Base-by-base conservation (phyloP, 1,140 invertebrate species). In the Oedothorax gibbosus region DNA sequence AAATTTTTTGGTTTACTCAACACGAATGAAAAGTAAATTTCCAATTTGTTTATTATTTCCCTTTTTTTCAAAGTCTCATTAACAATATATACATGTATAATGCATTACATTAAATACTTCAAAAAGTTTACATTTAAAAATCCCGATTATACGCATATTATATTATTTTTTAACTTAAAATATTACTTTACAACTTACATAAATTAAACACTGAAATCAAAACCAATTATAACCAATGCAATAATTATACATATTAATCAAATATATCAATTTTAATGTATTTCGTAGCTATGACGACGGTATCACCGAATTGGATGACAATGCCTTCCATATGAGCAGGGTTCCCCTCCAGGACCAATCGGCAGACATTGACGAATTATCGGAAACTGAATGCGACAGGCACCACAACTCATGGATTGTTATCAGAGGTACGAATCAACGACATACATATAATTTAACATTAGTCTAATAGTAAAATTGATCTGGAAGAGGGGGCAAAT, bases 321-420 rank as follows among this genome's bases (percentile, higher is more conserved):
- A 18, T 53, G 14, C 57, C 15, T 51, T 15, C 50, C 80, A 69
- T 49, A 50, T 85, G 56, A 64, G 66, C 15, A 75, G 76, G 15
- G 56, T 66, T 49, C 71, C 81, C 49, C 81, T 64, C 54, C 83
- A 18, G 49, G 69, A 64, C 35, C 65, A 81, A 15, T 71, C 85
- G 15, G 66, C 66, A 50, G 85, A 86, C 75, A 77, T 81, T 72
- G 85, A 86, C 54, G 85, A 86, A 80, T 86, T 86, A 75, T 86
- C 85, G 77, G 85, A 86, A 76, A 86, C 85, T n/a, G 85, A 86
- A 86, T 86, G 85, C 68, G 85, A 86, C 75, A 79, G 85, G 66
- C 85, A 86, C 76, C 85, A 86, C 69, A 80, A 80, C 69, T 78
- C 76, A 56, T 86, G 85, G 85, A 86, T 80, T 85, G 73, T 85